Conservation (phyloP, 2,797 vertebrate species). For the Sparus aurata region DNA sequence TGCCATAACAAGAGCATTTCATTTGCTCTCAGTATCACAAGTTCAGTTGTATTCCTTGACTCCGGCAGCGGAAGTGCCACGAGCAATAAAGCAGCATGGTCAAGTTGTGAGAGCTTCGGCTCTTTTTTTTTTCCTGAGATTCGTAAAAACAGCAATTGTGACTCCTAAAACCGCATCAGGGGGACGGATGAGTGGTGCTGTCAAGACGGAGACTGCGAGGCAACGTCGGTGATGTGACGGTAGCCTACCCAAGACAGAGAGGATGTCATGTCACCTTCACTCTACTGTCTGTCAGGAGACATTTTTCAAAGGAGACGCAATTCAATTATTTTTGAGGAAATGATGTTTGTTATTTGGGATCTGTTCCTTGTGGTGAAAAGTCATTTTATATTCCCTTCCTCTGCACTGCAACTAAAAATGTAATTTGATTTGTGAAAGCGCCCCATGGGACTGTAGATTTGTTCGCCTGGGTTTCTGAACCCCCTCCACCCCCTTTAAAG, state of each 20-base stretch:
- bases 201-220: constrained; percentile 20
- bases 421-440: constrained; percentile 64
- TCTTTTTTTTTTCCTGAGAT: constrained; percentile 59
- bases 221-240: constrained; percentile 2
- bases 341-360: constrained; percentile 68
- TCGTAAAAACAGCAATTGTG: constrained; percentile 52
- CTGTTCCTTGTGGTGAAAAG: constrained; percentile 58
- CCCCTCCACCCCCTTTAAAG: constrained; percentile 19
- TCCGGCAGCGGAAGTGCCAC: constrained; percentile 21
- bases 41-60: constrained; percentile 40
- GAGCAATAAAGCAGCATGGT: constrained; percentile 40
- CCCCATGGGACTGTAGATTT: constrained; percentile 50
- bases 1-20: constrained; percentile 42
- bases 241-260: constrained; percentile 24
- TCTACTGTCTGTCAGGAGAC: constrained; percentile 38
- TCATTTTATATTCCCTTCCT: constrained; percentile 63
- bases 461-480: constrained; percentile 35
- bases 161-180: constrained; percentile 48
- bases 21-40: constrained; percentile 32
- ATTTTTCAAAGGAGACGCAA: constrained; percentile 40
- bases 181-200: constrained; percentile 39
- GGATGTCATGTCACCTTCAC: constrained; percentile 47
- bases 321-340: constrained; percentile 70
- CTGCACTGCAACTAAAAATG: constrained; percentile 51
- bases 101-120: constrained; percentile 34